Conservation (phyloP, 2,797 vertebrate species). For the Parotocinclus haroldoi region DNA sequence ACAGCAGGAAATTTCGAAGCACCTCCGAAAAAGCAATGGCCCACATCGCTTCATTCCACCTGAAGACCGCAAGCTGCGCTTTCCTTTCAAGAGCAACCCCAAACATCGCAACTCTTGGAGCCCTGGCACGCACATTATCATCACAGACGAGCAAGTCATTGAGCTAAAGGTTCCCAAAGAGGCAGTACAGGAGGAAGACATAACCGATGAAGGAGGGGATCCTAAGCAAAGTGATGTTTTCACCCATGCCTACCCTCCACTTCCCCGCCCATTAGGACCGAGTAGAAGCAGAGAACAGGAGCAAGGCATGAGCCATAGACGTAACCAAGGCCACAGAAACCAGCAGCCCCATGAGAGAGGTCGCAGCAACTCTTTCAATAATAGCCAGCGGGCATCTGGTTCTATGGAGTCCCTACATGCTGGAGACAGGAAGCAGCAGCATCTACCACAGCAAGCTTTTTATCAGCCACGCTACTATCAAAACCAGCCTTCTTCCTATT, state of each 20-base stretch:
- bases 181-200: slow-evolving; percentile 73
- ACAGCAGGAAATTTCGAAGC: slow-evolving; percentile 93
- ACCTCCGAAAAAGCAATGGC: slow-evolving; percentile 86
- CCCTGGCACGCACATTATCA: slow-evolving; percentile 95
- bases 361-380: slow-evolving; percentile 92
- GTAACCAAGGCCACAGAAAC: slow-evolving; percentile 64
- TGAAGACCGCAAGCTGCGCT: slow-evolving; percentile 94
- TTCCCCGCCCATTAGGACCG: slow-evolving; percentile 61
- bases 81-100: slow-evolving; percentile 97
- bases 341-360: slow-evolving; percentile 71
- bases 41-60: slow-evolving; percentile 96
- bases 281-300: slow-evolving; percentile 70
- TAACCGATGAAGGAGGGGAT: slow-evolving; percentile 51
- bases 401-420: slow-evolving; percentile 58
- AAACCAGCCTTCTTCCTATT: slow-evolving; percentile 61
- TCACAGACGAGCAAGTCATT: slow-evolving; percentile 91
- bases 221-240: slow-evolving; percentile 63
- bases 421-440: slow-evolving; percentile 65
- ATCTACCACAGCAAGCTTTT: slow-evolving; percentile 68
- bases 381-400: slow-evolving; percentile 71
- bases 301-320: slow-evolving; percentile 77
- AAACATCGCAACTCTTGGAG: slow-evolving; percentile 97
- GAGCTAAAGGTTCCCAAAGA: slow-evolving; percentile 94
- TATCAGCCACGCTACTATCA: slow-evolving; percentile 72
- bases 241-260: slow-evolving; percentile 63